phyloP scores from a whole-genome alignment of 30 jellyfish, hydroid and myxozoan genomes.

The Aurelia aurita region DNA sequence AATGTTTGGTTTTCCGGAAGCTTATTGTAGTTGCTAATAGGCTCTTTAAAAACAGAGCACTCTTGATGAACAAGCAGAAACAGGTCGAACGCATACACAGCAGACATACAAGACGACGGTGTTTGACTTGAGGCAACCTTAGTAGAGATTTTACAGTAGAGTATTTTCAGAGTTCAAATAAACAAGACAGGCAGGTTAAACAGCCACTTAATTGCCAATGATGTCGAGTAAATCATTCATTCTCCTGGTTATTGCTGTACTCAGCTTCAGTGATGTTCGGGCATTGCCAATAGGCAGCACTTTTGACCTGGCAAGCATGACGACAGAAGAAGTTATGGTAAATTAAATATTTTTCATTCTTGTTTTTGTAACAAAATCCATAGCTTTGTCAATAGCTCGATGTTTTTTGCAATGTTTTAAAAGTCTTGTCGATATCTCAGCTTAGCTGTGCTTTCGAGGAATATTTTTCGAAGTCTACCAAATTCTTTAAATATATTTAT shows the following conservation, averaged over 20 bases:
- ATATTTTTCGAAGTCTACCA: no score
- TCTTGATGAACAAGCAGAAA: slow-evolving; percentile 20
- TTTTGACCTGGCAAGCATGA: slow-evolving; percentile 1
- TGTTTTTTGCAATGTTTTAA: background rate
- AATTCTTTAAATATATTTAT: no score
- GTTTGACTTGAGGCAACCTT: background rate
- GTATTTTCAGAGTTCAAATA: background rate
- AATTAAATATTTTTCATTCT: background rate
- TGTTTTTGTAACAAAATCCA: background rate
- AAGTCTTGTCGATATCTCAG: no score
- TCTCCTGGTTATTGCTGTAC: slow-evolving; percentile 1
- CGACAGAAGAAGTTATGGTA: slow-evolving; percentile 64
- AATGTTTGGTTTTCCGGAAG: slow-evolving; percentile 72
- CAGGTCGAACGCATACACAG: slow-evolving; percentile 22
- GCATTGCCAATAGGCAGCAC: slow-evolving; percentile 47
- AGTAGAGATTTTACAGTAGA: background rate
- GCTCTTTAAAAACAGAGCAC: slow-evolving; percentile 60
- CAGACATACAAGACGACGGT: slow-evolving; percentile 6
- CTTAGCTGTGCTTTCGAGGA: no score
- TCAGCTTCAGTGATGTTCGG: background rate
- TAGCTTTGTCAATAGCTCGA: background rate
- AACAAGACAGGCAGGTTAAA: background rate
- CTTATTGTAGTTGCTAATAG: slow-evolving; percentile 61
- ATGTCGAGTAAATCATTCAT: slow-evolving; percentile 4
- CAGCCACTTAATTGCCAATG: background rate